A percentile compares a stretch with the other conserved stretches of the same genome.
These are phyloP conservation scores for Sebastiscus tertius DNA, from an alignment of 2,797 vertebrate genomes.

Conservation along the genomic window DNA sequence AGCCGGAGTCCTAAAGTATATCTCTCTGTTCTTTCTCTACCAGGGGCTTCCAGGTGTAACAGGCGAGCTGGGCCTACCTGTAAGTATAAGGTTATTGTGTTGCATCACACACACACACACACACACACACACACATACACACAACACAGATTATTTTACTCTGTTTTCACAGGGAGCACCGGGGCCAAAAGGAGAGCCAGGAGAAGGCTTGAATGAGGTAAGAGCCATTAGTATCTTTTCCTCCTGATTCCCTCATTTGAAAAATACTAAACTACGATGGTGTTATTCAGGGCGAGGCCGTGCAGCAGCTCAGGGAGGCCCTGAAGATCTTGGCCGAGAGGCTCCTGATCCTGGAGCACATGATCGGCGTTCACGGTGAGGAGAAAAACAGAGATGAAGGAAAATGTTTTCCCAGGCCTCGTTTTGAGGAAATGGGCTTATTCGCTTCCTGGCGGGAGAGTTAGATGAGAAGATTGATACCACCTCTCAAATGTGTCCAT, in stretches of 20 bases:
- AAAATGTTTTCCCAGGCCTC: not conserved
- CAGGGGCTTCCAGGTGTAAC: slow-evolving; percentile 84
- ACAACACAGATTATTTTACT: slow-evolving; percentile 8
- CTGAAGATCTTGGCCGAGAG: slow-evolving; percentile 97
- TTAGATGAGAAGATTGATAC: not conserved
- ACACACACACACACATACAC: not conserved
- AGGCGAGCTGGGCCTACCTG: slow-evolving; percentile 84
- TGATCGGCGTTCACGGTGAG: slow-evolving; percentile 96
- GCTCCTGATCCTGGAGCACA: slow-evolving; percentile 96
- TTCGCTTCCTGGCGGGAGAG: not conserved
- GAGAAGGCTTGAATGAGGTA: slow-evolving; percentile 87
- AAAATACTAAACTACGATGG: not conserved
- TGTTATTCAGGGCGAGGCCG: slow-evolving; percentile 86
- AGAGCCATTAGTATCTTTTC: slow-evolving; percentile 31
- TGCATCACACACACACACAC: not conserved
- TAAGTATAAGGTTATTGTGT: slow-evolving; percentile 78
- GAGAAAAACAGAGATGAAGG: slow-evolving; percentile 50
- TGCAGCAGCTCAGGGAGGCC: slow-evolving; percentile 94
- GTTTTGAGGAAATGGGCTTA: not conserved
- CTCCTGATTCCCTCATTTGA: slow-evolving; percentile 5
- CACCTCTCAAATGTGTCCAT: not conserved
- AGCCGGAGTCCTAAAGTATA: not conserved
- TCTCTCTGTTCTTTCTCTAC: slow-evolving; percentile 54
- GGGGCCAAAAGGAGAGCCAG: slow-evolving; percentile 90
- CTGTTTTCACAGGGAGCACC: slow-evolving; percentile 81